phyloP scores from a whole-genome alignment of 2,113 vertebrate species.

The Hyaena hyaena region DNA sequence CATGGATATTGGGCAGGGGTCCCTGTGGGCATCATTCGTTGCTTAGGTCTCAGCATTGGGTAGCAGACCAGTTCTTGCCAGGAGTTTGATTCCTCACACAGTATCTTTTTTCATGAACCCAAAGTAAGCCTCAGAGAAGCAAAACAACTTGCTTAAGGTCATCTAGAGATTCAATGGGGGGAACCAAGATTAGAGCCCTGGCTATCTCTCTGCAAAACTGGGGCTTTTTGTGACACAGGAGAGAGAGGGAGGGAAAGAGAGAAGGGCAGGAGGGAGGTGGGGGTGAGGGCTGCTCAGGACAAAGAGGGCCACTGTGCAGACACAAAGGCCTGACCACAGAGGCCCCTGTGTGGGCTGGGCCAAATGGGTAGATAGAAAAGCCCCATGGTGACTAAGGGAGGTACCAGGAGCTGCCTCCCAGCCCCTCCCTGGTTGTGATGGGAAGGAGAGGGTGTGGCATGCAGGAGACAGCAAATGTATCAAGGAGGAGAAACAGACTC shows the following conservation, averaged over 20 bases:
- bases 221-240: conserved; percentile 26
- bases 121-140: background rate
- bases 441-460: no score
- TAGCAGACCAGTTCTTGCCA: background rate
- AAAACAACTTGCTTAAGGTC: background rate
- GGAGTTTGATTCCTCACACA: background rate
- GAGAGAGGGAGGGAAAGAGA: background rate
- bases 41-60: background rate
- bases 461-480: background rate
- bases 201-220: background rate
- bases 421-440: background rate
- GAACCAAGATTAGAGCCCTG: conserved; percentile 41
- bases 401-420: background rate
- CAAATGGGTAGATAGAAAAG: conserved; percentile 1
- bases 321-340: conserved; percentile 67
- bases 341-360: conserved; percentile 37
- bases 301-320: conserved; percentile 74
- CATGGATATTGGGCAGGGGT: background rate
- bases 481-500: background rate
- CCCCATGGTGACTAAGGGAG: background rate
- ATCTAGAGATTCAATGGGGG: background rate
- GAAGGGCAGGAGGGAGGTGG: background rate
- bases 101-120: background rate
- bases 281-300: conserved; percentile 37
- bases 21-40: background rate